Evolutionary conservation across 2,113 vertebrate genomes (phyloP).

Genomic region (Engystomops pustulosus): DNA sequence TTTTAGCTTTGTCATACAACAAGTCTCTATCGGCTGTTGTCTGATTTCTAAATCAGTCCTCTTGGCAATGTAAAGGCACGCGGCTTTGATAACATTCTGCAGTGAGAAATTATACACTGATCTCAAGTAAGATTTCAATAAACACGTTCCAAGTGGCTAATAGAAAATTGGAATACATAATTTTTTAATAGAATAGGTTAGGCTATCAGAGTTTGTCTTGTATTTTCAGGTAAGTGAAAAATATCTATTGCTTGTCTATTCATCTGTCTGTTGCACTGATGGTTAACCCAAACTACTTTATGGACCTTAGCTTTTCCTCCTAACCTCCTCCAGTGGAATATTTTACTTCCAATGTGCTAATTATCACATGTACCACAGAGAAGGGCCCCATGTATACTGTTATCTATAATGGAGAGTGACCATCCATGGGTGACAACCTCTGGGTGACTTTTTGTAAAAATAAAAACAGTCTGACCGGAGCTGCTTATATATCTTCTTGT

Average conservation of each 20-base stretch:
- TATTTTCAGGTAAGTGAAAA: neutral
- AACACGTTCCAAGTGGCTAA: neutral
- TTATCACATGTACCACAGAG: too few species aligned
- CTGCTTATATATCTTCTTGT: too few species aligned
- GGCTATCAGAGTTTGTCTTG: constrained; percentile 11
- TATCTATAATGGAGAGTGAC: too few species aligned
- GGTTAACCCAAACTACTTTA: neutral
- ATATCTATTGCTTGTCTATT: neutral
- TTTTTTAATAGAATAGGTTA: constrained; percentile 18
- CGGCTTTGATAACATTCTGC: constrained; percentile 26
- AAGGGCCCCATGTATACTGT: too few species aligned
- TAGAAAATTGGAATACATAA: constrained; percentile 27
- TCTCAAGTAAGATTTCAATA: constrained; percentile 4
- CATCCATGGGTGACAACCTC: too few species aligned
- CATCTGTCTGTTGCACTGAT: neutral
- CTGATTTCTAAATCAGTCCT: constrained; percentile 32
- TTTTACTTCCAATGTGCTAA: too few species aligned
- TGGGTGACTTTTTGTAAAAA: too few species aligned
- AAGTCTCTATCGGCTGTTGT: constrained; percentile 23
- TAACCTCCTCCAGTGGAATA: neutral
- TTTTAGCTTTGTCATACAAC: constrained; percentile 43
- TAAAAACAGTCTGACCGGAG: too few species aligned
- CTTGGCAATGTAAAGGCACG: neutral
- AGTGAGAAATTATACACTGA: constrained; percentile 32
- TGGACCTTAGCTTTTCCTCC: neutral